A percentile compares a stretch with the other conserved stretches of the same genome.
Evolutionary conservation across 53 echinoderm and acorn worm species (phyloP).

Genomic region (Antedon mediterranea): DNA sequence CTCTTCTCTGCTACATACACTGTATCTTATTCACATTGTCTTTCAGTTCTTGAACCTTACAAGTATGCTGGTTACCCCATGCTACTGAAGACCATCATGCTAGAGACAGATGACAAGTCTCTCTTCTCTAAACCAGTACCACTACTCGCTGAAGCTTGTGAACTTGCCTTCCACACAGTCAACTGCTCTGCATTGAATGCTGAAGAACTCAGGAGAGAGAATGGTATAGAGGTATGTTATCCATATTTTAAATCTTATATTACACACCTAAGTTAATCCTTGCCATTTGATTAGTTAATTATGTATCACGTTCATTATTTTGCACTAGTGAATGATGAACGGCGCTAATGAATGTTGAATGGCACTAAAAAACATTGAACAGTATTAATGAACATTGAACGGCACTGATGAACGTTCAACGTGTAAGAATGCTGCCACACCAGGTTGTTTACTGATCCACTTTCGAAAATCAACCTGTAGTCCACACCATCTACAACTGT

Average conservation of each 20-base stretch:
- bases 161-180: slow-evolving; percentile 95
- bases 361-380: too few relatives aligned
- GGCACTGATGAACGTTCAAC: too few relatives aligned
- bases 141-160: slow-evolving; percentile 62
- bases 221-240: slow-evolving; percentile 86
- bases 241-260: background rate
- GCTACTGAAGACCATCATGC: slow-evolving; percentile 89
- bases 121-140: slow-evolving; percentile 82
- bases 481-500: too few relatives aligned
- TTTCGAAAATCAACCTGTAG: too few relatives aligned
- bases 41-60: slow-evolving; percentile 80
- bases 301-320: too few relatives aligned
- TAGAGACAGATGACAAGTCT: slow-evolving; percentile 79
- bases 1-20: too few relatives aligned
- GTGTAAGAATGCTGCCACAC: too few relatives aligned
- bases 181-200: slow-evolving; percentile 97
- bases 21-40: background rate
- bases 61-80: slow-evolving; percentile 99
- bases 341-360: background rate
- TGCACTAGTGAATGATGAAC: background rate
- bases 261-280: too few relatives aligned
- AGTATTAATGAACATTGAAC: background rate
- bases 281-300: background rate
- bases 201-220: slow-evolving; percentile 77
- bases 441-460: too few relatives aligned